Evolutionary conservation across 2,888 invertebrate genomes (phyloP).

Genomic region (Opisthograptis luteolata): DNA sequence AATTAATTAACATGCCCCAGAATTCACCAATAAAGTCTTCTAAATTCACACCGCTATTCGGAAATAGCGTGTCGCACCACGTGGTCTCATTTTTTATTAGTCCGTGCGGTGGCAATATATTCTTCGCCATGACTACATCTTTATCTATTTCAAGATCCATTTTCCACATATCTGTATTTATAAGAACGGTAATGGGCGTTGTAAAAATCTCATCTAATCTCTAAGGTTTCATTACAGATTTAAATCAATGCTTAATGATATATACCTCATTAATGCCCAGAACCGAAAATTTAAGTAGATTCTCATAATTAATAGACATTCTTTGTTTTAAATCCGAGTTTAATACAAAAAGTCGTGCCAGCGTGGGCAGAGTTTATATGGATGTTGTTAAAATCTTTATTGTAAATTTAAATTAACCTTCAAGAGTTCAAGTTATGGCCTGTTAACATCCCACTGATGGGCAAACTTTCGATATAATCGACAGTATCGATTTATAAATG

Average conservation of each 20-base stretch:
- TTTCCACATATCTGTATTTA: constrained; percentile 19
- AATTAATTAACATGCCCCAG: constrained; percentile 5
- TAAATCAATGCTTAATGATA: constrained; percentile 24
- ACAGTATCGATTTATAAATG: constrained; percentile 31
- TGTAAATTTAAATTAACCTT: constrained; percentile 32
- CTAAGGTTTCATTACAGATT: constrained; percentile 23
- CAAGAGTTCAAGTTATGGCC: constrained; percentile 30
- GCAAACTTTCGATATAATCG: constrained; percentile 26
- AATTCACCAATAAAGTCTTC: constrained; percentile 6
- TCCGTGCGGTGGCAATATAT: constrained; percentile 20
- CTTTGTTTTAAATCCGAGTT: constrained; percentile 39
- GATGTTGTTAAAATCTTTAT: constrained; percentile 31
- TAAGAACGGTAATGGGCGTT: constrained; percentile 16
- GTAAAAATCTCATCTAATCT: constrained; percentile 22
- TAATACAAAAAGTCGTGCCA: constrained; percentile 27
- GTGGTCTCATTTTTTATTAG: constrained; percentile 17
- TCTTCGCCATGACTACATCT: constrained; percentile 22
- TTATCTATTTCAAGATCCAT: constrained; percentile 22
- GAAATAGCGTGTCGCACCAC: constrained; percentile 7
- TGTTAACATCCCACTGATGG: constrained; percentile 32
- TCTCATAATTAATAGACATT: constrained; percentile 41
- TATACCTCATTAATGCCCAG: constrained; percentile 43
- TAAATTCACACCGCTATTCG: constrained; percentile 11
- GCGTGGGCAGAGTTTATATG: constrained; percentile 31
- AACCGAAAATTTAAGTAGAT: constrained; percentile 42